Percentiles rank a stretch among this genome's conserved stretches.
phyloP scores from a whole-genome alignment of 2,113 vertebrate species.

The Myanophis thanlyinensis region DNA sequence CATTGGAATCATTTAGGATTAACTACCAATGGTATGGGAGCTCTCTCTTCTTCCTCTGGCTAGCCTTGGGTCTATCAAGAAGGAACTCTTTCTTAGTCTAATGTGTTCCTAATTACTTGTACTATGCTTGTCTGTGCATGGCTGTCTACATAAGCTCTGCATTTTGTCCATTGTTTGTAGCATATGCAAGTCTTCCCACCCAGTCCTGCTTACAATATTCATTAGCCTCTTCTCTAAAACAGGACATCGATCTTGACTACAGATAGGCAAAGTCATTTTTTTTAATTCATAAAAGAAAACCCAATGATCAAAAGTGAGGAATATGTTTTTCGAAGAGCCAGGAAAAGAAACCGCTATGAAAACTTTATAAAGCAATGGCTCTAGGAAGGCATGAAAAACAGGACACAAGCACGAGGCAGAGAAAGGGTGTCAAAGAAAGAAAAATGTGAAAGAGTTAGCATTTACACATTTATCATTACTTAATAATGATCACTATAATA shows the following conservation, averaged over 20 bases:
- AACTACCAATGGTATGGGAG: not conserved
- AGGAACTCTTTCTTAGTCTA: not conserved
- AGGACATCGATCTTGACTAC: not conserved
- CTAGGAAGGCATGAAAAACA: not conserved
- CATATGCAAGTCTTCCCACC: not conserved
- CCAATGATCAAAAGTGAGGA: not conserved
- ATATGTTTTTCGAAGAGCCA: not conserved
- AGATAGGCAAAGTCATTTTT: too few relatives aligned
- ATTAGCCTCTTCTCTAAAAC: not conserved
- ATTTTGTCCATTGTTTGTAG: not conserved
- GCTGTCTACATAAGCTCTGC: not conserved
- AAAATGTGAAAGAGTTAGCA: not conserved
- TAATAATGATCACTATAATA: not conserved
- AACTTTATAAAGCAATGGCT: not conserved
- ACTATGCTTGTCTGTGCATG: not conserved
- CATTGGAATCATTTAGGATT: conserved; percentile 16
- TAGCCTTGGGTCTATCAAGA: not conserved
- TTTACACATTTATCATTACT: not conserved
- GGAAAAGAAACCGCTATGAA: not conserved
- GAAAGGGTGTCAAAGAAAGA: not conserved
- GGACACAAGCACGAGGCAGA: too few relatives aligned
- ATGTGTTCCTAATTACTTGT: not conserved
- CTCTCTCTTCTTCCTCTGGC: not conserved
- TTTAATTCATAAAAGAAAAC: not conserved
- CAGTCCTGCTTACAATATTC: not conserved